Conservation (phyloP, 1,140 invertebrate genomes). For the Lasioglossum baleicum region DNA sequence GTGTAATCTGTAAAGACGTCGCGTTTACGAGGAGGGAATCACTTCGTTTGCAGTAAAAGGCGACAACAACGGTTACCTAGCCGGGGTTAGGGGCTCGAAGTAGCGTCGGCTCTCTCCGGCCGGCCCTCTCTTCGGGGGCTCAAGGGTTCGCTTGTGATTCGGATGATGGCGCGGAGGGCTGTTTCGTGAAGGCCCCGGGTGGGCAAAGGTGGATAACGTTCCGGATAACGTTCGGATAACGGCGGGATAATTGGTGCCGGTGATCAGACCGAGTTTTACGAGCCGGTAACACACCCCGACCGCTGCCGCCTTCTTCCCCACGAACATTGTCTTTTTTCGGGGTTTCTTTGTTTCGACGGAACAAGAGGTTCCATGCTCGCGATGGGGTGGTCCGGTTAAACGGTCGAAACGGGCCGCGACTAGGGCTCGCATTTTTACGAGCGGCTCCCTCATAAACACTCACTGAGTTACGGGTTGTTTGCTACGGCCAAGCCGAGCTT, state of each 20-base stretch:
- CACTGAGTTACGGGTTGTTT: constrained; percentile 77
- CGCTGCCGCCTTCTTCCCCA: constrained; percentile 6
- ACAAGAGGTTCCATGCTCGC: background rate
- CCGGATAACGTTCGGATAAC: constrained; percentile 78
- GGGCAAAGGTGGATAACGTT: constrained; percentile 72
- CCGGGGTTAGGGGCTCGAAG: constrained; percentile 40
- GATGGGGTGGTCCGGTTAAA: constrained; percentile 46
- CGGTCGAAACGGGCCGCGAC: constrained; percentile 62
- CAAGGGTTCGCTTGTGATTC: constrained; percentile 67
- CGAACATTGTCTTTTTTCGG: constrained; percentile 22
- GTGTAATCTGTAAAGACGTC: constrained; percentile 73
- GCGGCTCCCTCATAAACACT: constrained; percentile 76
- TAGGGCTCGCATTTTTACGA: constrained; percentile 73
- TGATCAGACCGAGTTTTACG: constrained; percentile 80
- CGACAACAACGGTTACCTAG: constrained; percentile 71
- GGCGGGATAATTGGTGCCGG: constrained; percentile 80
- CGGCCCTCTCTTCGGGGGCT: constrained; percentile 40
- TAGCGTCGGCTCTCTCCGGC: constrained; percentile 13
- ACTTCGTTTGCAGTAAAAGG: constrained; percentile 80
- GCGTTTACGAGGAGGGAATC: constrained; percentile 79
- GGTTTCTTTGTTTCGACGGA: constrained; percentile 56
- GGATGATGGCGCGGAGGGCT: constrained; percentile 63
- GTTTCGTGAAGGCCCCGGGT: constrained; percentile 55
- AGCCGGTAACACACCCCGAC: constrained; percentile 76
- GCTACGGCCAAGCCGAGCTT: constrained; percentile 61